A percentile compares a stretch with the other conserved stretches of the same genome.
Evolutionary conservation across 2,113 vertebrate species (phyloP).

Genomic region (Anoura caudifer): DNA sequence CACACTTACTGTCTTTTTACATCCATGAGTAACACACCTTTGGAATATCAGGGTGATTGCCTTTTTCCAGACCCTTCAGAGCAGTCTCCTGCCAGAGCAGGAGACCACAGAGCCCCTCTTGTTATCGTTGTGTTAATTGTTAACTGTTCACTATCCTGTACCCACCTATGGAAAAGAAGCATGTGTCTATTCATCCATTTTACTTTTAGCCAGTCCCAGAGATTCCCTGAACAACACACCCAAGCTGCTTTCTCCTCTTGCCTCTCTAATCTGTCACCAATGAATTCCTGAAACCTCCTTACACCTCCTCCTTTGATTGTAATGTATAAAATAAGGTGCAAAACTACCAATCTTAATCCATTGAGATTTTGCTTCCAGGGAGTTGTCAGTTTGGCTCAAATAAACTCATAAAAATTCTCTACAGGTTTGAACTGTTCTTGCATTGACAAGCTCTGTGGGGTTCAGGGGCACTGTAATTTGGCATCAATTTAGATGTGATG

Average conservation of each 20-base stretch:
- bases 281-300: no score
- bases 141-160: neutral
- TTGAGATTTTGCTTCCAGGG: neutral
- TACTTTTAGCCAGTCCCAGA: no score
- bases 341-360: neutral
- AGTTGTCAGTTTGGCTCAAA: neutral
- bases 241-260: no score
- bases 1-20: neutral
- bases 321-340: neutral
- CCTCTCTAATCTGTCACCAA: no score
- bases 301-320: neutral
- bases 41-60: neutral
- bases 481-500: neutral
- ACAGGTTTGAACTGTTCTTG: neutral
- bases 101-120: neutral
- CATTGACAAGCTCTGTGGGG: neutral
- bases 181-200: neutral
- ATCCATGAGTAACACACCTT: neutral
- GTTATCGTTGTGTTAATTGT: neutral
- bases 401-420: neutral
- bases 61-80: neutral
- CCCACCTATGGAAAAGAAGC: neutral
- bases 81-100: neutral
- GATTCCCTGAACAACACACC: no score
- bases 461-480: neutral